Percentiles rank a stretch among this genome's conserved stretches.
These are phyloP conservation scores for Elanoides forficatus DNA, from an alignment of 2,113 vertebrate species.

Conservation along the genomic window DNA sequence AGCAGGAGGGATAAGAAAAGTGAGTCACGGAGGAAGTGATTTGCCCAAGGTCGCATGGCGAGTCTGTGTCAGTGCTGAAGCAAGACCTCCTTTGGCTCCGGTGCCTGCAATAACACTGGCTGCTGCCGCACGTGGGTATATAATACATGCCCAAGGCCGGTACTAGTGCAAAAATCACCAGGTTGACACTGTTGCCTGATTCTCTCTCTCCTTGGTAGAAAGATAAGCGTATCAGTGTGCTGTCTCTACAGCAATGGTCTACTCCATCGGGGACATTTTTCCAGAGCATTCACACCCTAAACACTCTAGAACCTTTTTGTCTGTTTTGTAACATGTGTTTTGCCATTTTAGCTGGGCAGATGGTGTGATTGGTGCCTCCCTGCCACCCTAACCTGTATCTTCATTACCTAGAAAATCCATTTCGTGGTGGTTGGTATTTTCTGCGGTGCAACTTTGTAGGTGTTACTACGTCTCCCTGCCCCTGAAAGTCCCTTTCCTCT, in stretches of 20 bases:
- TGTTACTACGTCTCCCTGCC: background rate
- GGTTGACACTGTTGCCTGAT: accelerated
- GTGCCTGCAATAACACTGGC: background rate
- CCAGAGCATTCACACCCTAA: background rate
- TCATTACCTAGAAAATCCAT: background rate
- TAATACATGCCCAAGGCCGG: background rate
- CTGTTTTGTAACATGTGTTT: background rate
- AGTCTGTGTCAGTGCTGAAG: background rate
- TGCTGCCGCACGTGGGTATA: background rate
- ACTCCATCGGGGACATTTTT: background rate
- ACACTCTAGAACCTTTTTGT: background rate
- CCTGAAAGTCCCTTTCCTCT: background rate
- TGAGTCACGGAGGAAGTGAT: background rate
- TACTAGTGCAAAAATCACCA: background rate
- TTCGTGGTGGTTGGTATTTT: background rate
- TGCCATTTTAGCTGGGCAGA: background rate
- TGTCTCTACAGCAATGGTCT: background rate
- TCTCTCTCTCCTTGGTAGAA: background rate
- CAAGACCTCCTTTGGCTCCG: background rate
- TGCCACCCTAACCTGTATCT: background rate
- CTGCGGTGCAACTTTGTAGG: background rate
- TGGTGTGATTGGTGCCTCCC: background rate
- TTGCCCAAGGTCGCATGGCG: background rate
- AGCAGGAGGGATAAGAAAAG: background rate
- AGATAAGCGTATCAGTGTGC: background rate